These are phyloP conservation scores for Diploptera punctata DNA, from an alignment of 2,888 invertebrate species.

Conservation along the genomic window DNA sequence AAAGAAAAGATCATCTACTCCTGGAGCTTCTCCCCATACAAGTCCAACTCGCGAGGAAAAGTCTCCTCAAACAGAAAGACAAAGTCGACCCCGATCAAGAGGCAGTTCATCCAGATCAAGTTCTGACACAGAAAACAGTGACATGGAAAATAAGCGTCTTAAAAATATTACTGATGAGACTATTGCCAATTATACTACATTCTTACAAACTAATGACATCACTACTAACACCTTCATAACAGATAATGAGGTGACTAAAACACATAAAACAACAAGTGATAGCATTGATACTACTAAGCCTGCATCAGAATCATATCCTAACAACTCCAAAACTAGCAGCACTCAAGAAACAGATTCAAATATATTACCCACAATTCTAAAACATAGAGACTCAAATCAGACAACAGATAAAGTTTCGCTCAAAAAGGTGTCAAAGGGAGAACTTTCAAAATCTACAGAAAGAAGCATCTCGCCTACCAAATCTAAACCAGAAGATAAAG, in stretches of 20 bases:
- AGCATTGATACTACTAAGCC: neutral
- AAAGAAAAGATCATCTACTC: conserved; percentile 49
- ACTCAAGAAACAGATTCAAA: neutral
- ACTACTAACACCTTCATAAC: neutral
- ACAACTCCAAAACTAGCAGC: too few relatives aligned
- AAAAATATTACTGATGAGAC: neutral
- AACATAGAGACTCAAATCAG: neutral
- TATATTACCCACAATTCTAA: neutral
- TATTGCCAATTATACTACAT: too few relatives aligned
- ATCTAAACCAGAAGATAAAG: neutral
- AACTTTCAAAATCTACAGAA: neutral
- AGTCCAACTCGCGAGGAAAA: conserved; percentile 57
- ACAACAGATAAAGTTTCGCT: neutral
- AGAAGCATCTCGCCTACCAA: neutral
- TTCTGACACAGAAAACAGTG: conserved; percentile 35
- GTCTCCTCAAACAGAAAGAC: conserved; percentile 31
- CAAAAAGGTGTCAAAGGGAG: neutral
- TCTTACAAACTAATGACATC: too few relatives aligned
- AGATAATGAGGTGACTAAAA: neutral
- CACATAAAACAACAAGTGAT: neutral
- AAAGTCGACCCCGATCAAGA: conserved; percentile 42
- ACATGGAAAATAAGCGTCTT: conserved; percentile 16
- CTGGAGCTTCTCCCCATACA: conserved; percentile 59
- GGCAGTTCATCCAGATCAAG: conserved; percentile 37
- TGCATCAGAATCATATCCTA: neutral